phyloP scores from a whole-genome alignment of 2,888 invertebrate genomes.

The Xanthia togata region DNA sequence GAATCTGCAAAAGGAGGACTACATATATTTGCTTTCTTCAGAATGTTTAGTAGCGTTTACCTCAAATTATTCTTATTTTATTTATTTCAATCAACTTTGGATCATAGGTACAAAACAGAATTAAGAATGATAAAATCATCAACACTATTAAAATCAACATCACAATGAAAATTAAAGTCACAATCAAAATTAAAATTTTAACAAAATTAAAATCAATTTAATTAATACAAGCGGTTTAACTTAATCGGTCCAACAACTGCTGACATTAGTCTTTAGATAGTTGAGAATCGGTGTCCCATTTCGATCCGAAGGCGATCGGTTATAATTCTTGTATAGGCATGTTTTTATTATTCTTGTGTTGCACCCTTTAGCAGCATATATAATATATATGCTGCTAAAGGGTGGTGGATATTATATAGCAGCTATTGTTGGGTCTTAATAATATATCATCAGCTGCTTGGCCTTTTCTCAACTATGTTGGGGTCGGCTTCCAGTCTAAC shows the following conservation, averaged over 20 bases:
- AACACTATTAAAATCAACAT: no score
- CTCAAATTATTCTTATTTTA: no score
- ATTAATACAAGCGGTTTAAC: background rate
- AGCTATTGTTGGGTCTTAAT: background rate
- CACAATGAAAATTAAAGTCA: no score
- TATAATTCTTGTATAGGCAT: background rate
- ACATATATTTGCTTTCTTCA: slow-evolving; percentile 18
- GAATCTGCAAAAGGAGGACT: slow-evolving; percentile 21
- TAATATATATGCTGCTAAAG: no score
- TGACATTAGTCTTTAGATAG: slow-evolving; percentile 3
- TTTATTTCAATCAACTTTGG: no score
- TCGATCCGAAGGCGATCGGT: background rate
- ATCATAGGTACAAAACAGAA: no score
- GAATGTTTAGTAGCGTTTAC: slow-evolving; percentile 28
- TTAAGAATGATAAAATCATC: no score
- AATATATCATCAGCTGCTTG: background rate
- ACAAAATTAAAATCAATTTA: no score
- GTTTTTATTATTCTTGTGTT: background rate
- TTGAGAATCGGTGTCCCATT: background rate
- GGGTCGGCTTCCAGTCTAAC: background rate
- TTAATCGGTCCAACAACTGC: background rate
- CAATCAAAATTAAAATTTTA: no score
- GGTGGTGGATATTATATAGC: no score
- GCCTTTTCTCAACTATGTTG: background rate
- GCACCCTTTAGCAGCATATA: background rate